These are phyloP conservation scores for Apteryx owenii DNA, from an alignment of 2,113 vertebrate genomes.

Conservation along the genomic window DNA sequence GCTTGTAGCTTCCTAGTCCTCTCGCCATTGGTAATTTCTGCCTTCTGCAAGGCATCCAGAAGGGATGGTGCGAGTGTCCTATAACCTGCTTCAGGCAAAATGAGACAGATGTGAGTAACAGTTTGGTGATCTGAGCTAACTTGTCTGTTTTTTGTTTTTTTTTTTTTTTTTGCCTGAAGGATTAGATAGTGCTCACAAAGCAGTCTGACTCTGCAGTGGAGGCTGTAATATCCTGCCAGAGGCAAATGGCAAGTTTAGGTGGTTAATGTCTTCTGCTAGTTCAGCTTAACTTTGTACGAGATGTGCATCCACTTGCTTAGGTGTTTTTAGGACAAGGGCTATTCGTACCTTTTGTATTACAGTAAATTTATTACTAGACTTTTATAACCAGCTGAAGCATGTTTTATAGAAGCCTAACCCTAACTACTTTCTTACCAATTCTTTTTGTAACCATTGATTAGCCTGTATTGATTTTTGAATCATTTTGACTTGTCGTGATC, in stretches of 20 bases:
- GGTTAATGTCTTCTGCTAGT: neutral
- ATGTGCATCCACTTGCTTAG: neutral
- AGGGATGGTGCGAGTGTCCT: neutral
- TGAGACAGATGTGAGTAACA: neutral
- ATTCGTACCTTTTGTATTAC: neutral
- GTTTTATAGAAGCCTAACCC: neutral
- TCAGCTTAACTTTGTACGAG: neutral
- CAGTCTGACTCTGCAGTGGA: neutral
- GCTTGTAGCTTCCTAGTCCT: neutral
- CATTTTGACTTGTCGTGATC: too few relatives aligned
- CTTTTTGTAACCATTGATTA: neutral
- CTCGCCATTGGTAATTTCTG: rapidly evolving
- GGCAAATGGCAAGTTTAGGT: neutral
- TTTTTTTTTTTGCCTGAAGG: neutral
- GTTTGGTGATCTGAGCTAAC: neutral
- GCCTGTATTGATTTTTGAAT: neutral
- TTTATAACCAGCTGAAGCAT: neutral
- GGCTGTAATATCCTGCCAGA: neutral
- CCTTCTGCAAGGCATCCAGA: neutral
- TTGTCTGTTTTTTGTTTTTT: neutral
- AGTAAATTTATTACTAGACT: neutral
- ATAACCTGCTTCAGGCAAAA: neutral
- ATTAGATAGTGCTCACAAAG: neutral
- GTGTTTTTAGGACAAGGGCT: neutral
- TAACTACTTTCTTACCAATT: neutral